Evolutionary conservation across 1,140 invertebrate species (phyloP).

Genomic region (Platyura marginata): DNA sequence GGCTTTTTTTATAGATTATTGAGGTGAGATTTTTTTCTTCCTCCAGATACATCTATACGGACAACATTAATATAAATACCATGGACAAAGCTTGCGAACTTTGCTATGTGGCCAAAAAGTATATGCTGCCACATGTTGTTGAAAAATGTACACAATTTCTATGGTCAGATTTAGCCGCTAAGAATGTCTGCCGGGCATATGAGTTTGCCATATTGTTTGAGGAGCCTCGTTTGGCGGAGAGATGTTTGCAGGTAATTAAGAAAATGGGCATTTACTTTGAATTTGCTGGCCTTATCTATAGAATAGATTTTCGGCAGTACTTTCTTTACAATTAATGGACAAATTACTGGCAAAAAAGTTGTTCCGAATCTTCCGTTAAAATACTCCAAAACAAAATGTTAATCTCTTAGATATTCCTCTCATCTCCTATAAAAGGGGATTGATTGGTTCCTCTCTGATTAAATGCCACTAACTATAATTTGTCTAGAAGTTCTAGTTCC

Average conservation of each 20-base stretch:
- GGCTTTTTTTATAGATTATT: constrained; percentile 1
- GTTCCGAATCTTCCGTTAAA: too few relatives aligned
- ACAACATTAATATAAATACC: constrained; percentile 53
- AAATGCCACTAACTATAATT: too few relatives aligned
- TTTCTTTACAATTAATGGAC: too few relatives aligned
- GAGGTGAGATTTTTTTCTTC: neutral
- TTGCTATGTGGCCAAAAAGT: constrained; percentile 75
- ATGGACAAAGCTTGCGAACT: constrained; percentile 71
- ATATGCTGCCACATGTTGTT: constrained; percentile 64
- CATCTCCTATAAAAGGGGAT: too few relatives aligned
- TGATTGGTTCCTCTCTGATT: too few relatives aligned
- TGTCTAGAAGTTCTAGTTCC: too few relatives aligned
- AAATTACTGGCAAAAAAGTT: too few relatives aligned
- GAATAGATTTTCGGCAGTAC: too few relatives aligned
- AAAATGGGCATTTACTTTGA: neutral
- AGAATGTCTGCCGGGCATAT: constrained; percentile 64
- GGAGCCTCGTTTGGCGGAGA: constrained; percentile 57
- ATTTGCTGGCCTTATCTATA: neutral
- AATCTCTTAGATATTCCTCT: too few relatives aligned
- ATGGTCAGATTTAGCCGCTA: constrained; percentile 56
- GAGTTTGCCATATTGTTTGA: constrained; percentile 73
- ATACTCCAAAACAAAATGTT: too few relatives aligned
- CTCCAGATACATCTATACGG: constrained; percentile 63
- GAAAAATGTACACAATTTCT: constrained; percentile 62
- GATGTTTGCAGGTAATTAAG: constrained; percentile 44